Evolutionary conservation across 2,113 vertebrate genomes (phyloP), one percentile per base, ranked within the genome.

Genomic region (Phylloscopus trochilus): DNA sequence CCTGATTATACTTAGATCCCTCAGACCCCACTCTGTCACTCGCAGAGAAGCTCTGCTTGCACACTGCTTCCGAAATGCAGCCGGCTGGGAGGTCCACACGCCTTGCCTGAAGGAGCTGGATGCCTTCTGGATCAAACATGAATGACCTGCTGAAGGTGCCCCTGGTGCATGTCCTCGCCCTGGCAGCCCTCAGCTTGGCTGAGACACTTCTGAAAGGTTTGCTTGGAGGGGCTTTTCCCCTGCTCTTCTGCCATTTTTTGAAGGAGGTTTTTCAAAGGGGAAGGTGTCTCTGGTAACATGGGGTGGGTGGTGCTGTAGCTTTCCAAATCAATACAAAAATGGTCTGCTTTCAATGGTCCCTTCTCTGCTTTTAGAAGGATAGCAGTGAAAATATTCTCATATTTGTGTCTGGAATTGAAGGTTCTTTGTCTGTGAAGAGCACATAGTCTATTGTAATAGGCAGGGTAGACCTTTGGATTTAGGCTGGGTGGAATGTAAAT

Each of bases 181-280:
- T 99, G 97, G 97, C 97, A 89, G 96, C 97, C 93, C 96, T 99
- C 93, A 96, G 97, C 62, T 96, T 98, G 88, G 97, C 97, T n/a
- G 97, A 98, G 33, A 98, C 93, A 9, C 92, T 98, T 85, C 98
- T 98, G 31, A 99, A 98, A 99, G 99, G 99, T 99, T 98, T 95
- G 99, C 95, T 74, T 80, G 43, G 72, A 78, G 44, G 46, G 67
- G 59, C 8, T 96, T 91, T 84, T 70, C 37, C 59, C 87, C 73
- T 62, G 35, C 37, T 91, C 66, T 90, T 85, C 93, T 96, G 43
- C 85, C 44, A 22, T 49, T 92, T 72, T 6, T 27, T 66, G 62
- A 47, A 55, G 33, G 83, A 83, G 15, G 13, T 89, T 90, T 93
- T 60, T 26, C 13, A 30, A 55, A 63, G 47, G 44, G 44, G 52